Conservation (phyloP, 2,888 invertebrate genomes). For the Palloptera scutellata region DNA sequence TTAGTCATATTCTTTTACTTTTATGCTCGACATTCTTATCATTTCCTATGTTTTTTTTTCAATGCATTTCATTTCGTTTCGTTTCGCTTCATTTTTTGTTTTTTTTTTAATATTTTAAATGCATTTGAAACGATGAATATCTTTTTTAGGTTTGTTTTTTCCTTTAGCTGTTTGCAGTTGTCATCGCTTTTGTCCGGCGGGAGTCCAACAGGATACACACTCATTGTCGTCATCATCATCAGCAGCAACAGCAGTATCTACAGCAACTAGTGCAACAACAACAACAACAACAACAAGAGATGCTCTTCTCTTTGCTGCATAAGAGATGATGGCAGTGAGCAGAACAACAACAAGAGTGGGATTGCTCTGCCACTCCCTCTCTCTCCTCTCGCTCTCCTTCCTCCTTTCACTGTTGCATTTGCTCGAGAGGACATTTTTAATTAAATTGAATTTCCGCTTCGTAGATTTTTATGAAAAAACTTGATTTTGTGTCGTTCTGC, state of each 20-base stretch:
- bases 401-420: neutral
- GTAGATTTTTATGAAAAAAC: slow-evolving; percentile 29
- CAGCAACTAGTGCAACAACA: slow-evolving; percentile 15
- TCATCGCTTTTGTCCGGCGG: slow-evolving; percentile 28
- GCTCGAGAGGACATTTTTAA: slow-evolving; percentile 34
- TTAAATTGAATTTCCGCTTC: slow-evolving; percentile 38
- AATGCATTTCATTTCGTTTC: too few relatives aligned
- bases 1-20: neutral
- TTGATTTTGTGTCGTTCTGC: slow-evolving; percentile 17
- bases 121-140: neutral
- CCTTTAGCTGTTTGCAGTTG: slow-evolving; percentile 6
- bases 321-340: too few relatives aligned
- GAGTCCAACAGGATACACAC: slow-evolving; percentile 26
- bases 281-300: slow-evolving; percentile 12
- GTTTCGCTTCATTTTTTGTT: neutral
- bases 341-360: slow-evolving; percentile 6
- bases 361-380: slow-evolving; percentile 13
- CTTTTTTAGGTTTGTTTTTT: slow-evolving; percentile 5
- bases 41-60: neutral
- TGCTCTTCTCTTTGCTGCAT: slow-evolving; percentile 15
- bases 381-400: neutral
- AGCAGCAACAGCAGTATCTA: neutral
- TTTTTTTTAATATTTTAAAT: slow-evolving; percentile 9
- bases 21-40: neutral
- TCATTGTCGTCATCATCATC: neutral